Base-by-base conservation (phyloP, 1,140 invertebrate species). In the Aphelenchoides fujianensis region DNA sequence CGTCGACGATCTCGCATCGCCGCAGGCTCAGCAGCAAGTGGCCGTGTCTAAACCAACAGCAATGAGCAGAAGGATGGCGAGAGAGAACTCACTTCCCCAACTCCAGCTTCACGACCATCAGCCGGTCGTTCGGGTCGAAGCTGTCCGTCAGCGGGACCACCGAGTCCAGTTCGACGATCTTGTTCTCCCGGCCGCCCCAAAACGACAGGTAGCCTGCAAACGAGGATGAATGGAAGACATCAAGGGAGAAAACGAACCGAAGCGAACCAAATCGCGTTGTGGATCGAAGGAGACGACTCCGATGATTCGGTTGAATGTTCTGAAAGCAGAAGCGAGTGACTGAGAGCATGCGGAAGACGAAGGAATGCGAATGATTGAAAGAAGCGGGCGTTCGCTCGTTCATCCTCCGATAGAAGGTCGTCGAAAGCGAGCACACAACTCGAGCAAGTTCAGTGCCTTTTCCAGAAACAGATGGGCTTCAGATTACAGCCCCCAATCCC, bases 301-400 rank as follows among this genome's bases (percentile, higher is more conserved):
- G 57, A 71, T 68, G 19, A 71, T 71, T 5, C 61, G 63, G 30
- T 70, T 70, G 30, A 70, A 70, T n/a, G 41, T 7, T 59, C 55
- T 59, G 34, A 59, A 59, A 59, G 30, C 7, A 34, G 16, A 63
- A 48, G 41, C 41, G 23, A 48, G 12, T 48, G 12, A 48, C 41
- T 48, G 41, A 48, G 63, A n/a, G n/a, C n/a, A n/a, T n/a, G n/a
- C n/a, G n/a, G n/a, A n/a, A n/a, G n/a, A n/a, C n/a, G n/a, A n/a
- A n/a, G n/a, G n/a, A n/a, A n/a, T n/a, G n/a, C n/a, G n/a, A n/a
- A n/a, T n/a, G n/a, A n/a, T n/a, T n/a, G n/a, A n/a, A n/a, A n/a
- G n/a, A n/a, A n/a, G n/a, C n/a, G n/a, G n/a, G n/a, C n/a, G n/a
- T n/a, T n/a, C n/a, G n/a, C n/a, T n/a, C n/a, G n/a, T n/a, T n/a